Base-by-base conservation (phyloP, 2,113 vertebrate species). In the Bombycilla garrulus region DNA sequence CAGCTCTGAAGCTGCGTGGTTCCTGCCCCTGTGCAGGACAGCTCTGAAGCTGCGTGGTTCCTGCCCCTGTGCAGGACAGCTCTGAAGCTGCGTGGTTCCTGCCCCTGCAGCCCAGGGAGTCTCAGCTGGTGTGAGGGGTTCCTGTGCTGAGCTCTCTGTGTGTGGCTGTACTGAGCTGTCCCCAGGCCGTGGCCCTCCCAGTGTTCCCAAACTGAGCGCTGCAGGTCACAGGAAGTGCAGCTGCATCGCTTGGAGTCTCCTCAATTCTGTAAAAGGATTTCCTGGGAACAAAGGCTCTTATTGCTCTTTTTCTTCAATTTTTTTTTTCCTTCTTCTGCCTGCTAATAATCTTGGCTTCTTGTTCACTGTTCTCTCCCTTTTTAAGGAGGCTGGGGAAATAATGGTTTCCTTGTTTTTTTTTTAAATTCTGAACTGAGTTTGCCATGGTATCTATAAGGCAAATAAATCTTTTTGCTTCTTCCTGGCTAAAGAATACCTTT, bases 401-500 rank as follows among this genome's bases (percentile, higher is more conserved):
- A 83, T 40, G 6, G 3, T 79, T 93, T 81, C 33, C 94, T 97
- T 93, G 58, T 90, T 85, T 60, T 71, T 70, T 42, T 33, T 38
- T n/a, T n/a, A n/a, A 36, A 61, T 84, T 93, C 42, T 73, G 71
- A 70, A 50, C n/a, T 51, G 58, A 95, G 29, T 86, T 96, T 88
- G 70, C 71, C 29, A 0, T 11, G 4, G 5, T 76, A 40, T 71
- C 76, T 91, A 9, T 65, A 80, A 65, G 74, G 85, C 86, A 95
- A 89, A 58, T 57, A 82, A 76, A 80, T 66, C 47, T 45, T 85
- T 80, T 87, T 93, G 38, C 44, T 40, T 91, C 60, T 93, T 94
- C 40, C 85, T 95, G 89, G 66, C 70, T 48, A 88, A 78, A 86
- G 38, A 83, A 74, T 86, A 44, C 44, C 84, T 95, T 96, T 94